Percentiles rank a stretch among this genome's conserved stretches.
Conservation (phyloP, 2,113 vertebrate genomes). For the Oryzias woworae region DNA sequence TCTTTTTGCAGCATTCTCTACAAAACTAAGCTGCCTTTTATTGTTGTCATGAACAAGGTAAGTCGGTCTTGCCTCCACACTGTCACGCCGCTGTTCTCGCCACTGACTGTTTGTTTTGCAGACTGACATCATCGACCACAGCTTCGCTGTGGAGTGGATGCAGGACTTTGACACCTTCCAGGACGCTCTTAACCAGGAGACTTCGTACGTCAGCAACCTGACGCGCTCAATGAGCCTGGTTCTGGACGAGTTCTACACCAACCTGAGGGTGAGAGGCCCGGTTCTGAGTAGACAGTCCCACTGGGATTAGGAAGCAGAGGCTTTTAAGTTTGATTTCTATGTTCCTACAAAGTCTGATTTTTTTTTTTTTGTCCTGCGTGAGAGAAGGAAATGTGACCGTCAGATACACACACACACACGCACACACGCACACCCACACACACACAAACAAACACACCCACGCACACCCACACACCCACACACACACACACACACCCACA, state of each 20-base stretch:
- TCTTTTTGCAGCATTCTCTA: conserved; percentile 88
- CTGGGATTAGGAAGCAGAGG: too few relatives aligned
- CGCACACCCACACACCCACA: too few relatives aligned
- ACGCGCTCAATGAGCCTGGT: conserved; percentile 98
- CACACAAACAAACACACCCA: too few relatives aligned
- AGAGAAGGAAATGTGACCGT: too few relatives aligned
- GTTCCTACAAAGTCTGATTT: too few relatives aligned
- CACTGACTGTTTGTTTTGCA: conserved; percentile 40
- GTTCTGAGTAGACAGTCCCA: not conserved
- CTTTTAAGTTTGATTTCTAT: not conserved
- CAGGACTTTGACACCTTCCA: conserved; percentile 96
- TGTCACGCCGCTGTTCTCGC: not conserved
- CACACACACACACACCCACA: too few relatives aligned
- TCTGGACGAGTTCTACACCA: conserved; percentile 93
- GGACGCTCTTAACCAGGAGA: conserved; percentile 94
- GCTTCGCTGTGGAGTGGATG: conserved; percentile 98
- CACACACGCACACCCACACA: too few relatives aligned
- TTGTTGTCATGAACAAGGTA: conserved; percentile 98
- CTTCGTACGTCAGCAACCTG: conserved; percentile 91
- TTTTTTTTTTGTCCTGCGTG: too few relatives aligned
- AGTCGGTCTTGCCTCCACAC: conserved; percentile 15
- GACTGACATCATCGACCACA: conserved; percentile 96
- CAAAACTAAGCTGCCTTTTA: conserved; percentile 97
- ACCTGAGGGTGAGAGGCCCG: conserved; percentile 79
- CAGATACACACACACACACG: too few relatives aligned